Conservation (phyloP, 1,140 invertebrate genomes). For the Microplitis mediator region DNA sequence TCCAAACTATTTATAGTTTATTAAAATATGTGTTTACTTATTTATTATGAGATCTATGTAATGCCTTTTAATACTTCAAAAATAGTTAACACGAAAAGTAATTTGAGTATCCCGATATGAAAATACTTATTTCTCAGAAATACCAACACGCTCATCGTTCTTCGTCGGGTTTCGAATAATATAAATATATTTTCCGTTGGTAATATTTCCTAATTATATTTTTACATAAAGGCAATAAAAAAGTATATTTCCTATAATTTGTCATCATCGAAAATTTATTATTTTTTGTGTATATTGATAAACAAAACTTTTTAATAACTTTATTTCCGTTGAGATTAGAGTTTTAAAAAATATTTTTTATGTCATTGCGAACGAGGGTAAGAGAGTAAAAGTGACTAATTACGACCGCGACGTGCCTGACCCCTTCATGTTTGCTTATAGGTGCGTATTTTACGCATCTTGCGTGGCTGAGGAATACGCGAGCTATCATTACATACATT, state of each 20-base stretch:
- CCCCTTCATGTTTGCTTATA: conserved; percentile 23
- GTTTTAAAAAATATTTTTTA: not conserved
- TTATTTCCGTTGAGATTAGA: not conserved
- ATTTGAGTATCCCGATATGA: conserved; percentile 4
- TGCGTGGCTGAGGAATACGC: conserved; percentile 17
- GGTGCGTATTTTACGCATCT: conserved; percentile 28
- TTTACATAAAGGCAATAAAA: not conserved
- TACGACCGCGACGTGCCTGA: conserved; percentile 22
- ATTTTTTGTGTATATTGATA: not conserved
- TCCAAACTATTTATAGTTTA: not conserved
- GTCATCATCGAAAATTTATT: not conserved
- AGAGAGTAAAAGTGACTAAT: conserved; percentile 23
- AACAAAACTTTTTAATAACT: not conserved
- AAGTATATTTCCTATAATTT: not conserved
- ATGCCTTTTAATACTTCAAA: not conserved
- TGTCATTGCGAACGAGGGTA: not conserved
- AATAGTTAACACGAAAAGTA: not conserved
- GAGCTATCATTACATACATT: not conserved
- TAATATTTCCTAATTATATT: not conserved
- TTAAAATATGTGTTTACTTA: not conserved
- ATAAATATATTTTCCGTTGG: not conserved
- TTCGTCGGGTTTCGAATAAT: conserved; percentile 6
- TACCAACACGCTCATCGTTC: conserved; percentile 9
- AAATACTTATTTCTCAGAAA: conserved; percentile 11
- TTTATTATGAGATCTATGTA: not conserved